Base-by-base conservation (phyloP, 2,113 vertebrate genomes). In the Melanerpes aurifrons region DNA sequence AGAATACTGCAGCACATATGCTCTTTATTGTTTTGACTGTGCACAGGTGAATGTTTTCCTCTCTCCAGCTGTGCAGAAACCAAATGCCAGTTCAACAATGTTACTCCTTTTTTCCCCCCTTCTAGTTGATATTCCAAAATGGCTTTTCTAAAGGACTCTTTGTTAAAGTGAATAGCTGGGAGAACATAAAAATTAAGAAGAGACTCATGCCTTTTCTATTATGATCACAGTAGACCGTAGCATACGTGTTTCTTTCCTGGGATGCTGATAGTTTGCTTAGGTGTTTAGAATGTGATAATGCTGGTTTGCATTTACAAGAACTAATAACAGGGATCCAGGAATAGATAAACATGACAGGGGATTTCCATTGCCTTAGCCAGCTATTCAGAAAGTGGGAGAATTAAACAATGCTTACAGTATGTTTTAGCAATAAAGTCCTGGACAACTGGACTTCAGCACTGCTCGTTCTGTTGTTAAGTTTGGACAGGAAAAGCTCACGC, bases 301-400 rank as follows among this genome's bases (percentile, higher is more conserved):
- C 79, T 96, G 86, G 79, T 82, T 86, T 96, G 62, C 70, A 40
- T 96, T 95, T 95, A 73, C 61, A 92, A 57, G 37, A 43, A 56
- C n/a, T 94, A 92, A 62, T 93, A 92, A 56, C 28, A 79, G 59
- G 45, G 82, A 87, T 91, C 57, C 73, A 76, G 77, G 77, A 97
- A 93, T 8, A 96, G 85, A 93, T 95, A 94, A 92, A 93, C 50
- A 77, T 90, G 83, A 95, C 3, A 1, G 82, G 48, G 58, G 75
- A 93, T 96, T 98, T 97, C 95, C 95, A 96, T 75, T 1, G 11
- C 48, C 47, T 82, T 70, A 77, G 87, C 87, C 93, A 97, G 77
- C 89, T 92, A 89, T 78, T 94, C 75, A 89, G 50, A 91, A 81
- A 83, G 48, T 66, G 19, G 73, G 67, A 82, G 63, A 61, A 61